Percentiles rank a stretch among this genome's conserved stretches.
These are phyloP conservation scores for Oscheius sp. DNA, from an alignment of 2,888 invertebrate species.

Conservation along the genomic window DNA sequence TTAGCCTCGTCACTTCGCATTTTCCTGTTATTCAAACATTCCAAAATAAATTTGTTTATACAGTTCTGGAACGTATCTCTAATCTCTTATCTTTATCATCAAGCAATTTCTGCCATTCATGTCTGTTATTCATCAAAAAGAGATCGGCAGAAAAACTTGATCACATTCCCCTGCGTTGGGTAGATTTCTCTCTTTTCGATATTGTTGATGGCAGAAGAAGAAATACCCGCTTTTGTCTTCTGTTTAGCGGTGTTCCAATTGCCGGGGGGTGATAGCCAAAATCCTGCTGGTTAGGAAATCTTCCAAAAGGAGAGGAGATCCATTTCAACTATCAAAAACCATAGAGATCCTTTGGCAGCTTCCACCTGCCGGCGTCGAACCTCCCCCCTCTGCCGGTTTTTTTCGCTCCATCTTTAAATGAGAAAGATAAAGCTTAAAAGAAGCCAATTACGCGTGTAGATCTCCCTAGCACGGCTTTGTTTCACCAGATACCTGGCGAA, in stretches of 20 bases:
- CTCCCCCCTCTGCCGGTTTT: slow-evolving; percentile 25
- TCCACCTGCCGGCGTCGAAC: slow-evolving; percentile 6
- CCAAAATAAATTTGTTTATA: too few relatives aligned
- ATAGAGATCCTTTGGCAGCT: slow-evolving; percentile 12
- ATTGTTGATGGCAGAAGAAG: neutral
- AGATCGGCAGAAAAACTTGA: too few relatives aligned
- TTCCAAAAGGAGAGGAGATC: too few relatives aligned
- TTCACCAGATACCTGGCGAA: neutral
- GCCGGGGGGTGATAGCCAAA: neutral
- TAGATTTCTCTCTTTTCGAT: neutral
- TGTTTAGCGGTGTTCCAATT: slow-evolving; percentile 10
- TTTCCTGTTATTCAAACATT: too few relatives aligned
- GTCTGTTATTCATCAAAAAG: too few relatives aligned
- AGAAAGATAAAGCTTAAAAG: too few relatives aligned
- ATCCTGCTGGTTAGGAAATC: too few relatives aligned
- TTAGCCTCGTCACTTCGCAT: too few relatives aligned
- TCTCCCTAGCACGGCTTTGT: slow-evolving; percentile 1
- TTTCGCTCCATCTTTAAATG: slow-evolving; percentile 2
- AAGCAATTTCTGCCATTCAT: too few relatives aligned
- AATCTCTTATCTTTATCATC: too few relatives aligned
- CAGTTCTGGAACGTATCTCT: too few relatives aligned
- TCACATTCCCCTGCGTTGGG: too few relatives aligned
- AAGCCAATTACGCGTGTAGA: neutral
- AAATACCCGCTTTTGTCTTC: neutral
- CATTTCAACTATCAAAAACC: neutral